phyloP scores from a whole-genome alignment of 2,797 vertebrate species.

The Podarcis siculus region DNA sequence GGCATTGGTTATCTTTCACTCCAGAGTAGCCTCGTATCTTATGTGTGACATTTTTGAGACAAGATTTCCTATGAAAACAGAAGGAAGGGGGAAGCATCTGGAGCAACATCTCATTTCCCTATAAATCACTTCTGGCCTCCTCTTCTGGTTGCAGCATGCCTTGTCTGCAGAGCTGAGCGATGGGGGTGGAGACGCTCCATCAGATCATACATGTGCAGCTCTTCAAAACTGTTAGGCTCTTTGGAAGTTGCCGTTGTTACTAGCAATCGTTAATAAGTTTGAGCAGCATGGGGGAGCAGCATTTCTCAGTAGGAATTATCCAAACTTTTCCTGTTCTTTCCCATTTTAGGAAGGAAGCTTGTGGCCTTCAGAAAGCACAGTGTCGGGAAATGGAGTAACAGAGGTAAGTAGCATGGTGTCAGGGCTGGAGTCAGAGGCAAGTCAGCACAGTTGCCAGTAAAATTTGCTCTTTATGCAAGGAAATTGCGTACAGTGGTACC shows the following conservation, averaged over 20 bases:
- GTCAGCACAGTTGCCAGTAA: too few relatives aligned
- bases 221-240: too few relatives aligned
- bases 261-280: neutral
- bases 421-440: too few relatives aligned
- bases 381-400: constrained; percentile 80
- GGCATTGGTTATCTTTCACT: constrained; percentile 27
- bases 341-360: constrained; percentile 86
- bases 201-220: too few relatives aligned
- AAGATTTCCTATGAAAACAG: constrained; percentile 3
- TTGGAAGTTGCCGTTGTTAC: too few relatives aligned
- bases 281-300: neutral
- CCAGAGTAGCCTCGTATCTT: neutral
- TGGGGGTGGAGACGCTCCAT: too few relatives aligned
- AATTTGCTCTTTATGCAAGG: too few relatives aligned
- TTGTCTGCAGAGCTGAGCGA: constrained; percentile 30
- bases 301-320: neutral
- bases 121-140: constrained; percentile 30
- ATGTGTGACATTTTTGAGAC: constrained; percentile 23
- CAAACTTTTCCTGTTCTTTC: constrained; percentile 29
- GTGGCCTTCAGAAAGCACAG: constrained; percentile 89
- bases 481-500: too few relatives aligned
- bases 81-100: neutral
- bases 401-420: constrained; percentile 79
- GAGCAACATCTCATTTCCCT: constrained; percentile 25
- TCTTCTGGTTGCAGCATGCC: constrained; percentile 34